phyloP scores from a whole-genome alignment of 2,113 vertebrate genomes.

The Chloebia gouldiae region DNA sequence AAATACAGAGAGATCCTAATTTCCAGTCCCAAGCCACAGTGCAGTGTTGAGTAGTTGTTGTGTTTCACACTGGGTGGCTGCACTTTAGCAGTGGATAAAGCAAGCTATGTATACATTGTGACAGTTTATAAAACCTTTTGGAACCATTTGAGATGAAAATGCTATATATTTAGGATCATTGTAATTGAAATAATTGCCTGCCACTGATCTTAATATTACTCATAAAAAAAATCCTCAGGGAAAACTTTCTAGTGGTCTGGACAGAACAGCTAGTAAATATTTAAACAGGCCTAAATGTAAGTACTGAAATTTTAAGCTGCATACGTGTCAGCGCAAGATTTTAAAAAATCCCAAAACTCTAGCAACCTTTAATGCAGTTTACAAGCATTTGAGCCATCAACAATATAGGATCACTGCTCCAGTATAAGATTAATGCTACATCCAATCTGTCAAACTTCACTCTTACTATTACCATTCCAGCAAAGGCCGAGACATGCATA shows the following conservation, averaged over 20 bases:
- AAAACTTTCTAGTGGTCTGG: neutral
- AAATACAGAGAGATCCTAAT: conserved; percentile 42
- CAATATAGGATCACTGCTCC: neutral
- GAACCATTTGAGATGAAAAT: neutral
- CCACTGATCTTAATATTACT: neutral
- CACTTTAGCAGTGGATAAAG: neutral
- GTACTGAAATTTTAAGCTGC: neutral
- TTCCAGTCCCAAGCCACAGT: conserved; percentile 36
- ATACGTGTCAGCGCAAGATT: neutral
- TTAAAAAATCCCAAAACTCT: neutral
- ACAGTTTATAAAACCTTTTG: neutral
- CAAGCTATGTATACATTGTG: neutral
- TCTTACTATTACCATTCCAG: neutral
- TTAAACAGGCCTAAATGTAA: neutral
- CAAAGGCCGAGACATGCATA: neutral
- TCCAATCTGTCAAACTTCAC: conserved; percentile 8
- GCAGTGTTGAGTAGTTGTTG: neutral
- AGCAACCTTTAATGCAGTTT: neutral
- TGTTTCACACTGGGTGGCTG: conserved; percentile 24
- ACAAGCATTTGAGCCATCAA: neutral
- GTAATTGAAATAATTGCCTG: neutral
- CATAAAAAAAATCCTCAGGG: neutral
- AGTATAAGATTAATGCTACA: conserved; percentile 9
- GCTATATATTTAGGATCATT: neutral
- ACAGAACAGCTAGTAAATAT: neutral